Evolutionary conservation across 1,140 invertebrate species (phyloP).

Genomic region (Dendrolimus kikuchii): DNA sequence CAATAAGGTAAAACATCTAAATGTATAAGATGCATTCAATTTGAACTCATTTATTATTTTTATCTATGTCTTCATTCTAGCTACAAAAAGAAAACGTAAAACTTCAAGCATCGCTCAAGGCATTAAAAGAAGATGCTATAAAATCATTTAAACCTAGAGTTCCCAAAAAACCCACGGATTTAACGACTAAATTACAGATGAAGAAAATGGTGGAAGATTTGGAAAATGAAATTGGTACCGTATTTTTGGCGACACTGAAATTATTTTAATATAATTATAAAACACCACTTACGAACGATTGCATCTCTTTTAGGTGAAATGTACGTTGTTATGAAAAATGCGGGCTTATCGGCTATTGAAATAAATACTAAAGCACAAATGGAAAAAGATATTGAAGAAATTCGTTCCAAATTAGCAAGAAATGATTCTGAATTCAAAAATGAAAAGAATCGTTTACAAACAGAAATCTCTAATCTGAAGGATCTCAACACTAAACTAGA

Average conservation of each 20-base stretch:
- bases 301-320: slow-evolving; percentile 74
- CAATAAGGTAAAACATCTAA: slow-evolving; percentile 42
- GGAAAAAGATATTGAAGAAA: slow-evolving; percentile 67
- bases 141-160: slow-evolving; percentile 76
- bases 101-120: slow-evolving; percentile 74
- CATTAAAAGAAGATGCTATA: slow-evolving; percentile 76
- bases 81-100: slow-evolving; percentile 75
- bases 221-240: slow-evolving; percentile 82
- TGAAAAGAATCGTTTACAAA: slow-evolving; percentile 69
- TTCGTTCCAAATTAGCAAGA: slow-evolving; percentile 64
- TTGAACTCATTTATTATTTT: slow-evolving; percentile 1
- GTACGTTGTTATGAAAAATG: slow-evolving; percentile 75
- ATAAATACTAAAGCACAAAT: slow-evolving; percentile 53
- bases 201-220: slow-evolving; percentile 86
- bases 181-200: slow-evolving; percentile 80
- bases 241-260: neutral
- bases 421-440: slow-evolving; percentile 67
- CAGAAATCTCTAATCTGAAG: slow-evolving; percentile 68
- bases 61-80: slow-evolving; percentile 32
- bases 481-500: slow-evolving; percentile 63
- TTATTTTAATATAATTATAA: neutral
- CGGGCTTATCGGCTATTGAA: slow-evolving; percentile 71
- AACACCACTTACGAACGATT: neutral
- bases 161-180: slow-evolving; percentile 79
- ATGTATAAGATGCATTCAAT: neutral